These are phyloP conservation scores for Ptychodera flava DNA, from an alignment of 35 echinoderm and acorn worm genomes.

Conservation along the genomic window DNA sequence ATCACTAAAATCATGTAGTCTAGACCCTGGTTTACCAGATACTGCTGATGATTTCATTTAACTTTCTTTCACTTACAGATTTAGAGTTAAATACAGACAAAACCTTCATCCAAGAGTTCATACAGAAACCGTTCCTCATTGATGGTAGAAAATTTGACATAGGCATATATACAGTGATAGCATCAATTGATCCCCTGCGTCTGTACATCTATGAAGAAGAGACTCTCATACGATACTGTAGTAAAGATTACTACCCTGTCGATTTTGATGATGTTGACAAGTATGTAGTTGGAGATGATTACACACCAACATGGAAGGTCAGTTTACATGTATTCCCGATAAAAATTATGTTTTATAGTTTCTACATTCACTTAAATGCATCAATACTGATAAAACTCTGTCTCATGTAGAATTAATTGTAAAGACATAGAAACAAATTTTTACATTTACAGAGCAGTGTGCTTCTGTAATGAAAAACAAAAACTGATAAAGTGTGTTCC, in stretches of 20 bases:
- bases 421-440: background rate
- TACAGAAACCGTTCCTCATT: constrained; percentile 67
- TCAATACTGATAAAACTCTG: background rate
- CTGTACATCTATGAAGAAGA: constrained; percentile 73
- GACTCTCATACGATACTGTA: constrained; percentile 75
- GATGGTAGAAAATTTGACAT: constrained; percentile 93
- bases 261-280: constrained; percentile 79
- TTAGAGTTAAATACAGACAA: constrained; percentile 52
- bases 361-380: background rate
- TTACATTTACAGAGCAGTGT: background rate
- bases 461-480: too few species aligned
- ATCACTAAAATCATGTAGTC: background rate
- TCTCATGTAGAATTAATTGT: background rate
- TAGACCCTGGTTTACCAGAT: background rate
- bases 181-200: constrained; percentile 77
- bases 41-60: too few species aligned
- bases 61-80: constrained; percentile 39
- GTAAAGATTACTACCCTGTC: constrained; percentile 54
- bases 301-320: constrained; percentile 92
- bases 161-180: constrained; percentile 55
- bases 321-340: too few species aligned
- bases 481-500: too few species aligned
- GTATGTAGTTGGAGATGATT: constrained; percentile 87
- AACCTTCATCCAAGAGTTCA: constrained; percentile 81
- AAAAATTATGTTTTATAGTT: background rate